Evolutionary conservation across 2,888 invertebrate genomes (phyloP).

Genomic region (Chrysolina oricalcia): DNA sequence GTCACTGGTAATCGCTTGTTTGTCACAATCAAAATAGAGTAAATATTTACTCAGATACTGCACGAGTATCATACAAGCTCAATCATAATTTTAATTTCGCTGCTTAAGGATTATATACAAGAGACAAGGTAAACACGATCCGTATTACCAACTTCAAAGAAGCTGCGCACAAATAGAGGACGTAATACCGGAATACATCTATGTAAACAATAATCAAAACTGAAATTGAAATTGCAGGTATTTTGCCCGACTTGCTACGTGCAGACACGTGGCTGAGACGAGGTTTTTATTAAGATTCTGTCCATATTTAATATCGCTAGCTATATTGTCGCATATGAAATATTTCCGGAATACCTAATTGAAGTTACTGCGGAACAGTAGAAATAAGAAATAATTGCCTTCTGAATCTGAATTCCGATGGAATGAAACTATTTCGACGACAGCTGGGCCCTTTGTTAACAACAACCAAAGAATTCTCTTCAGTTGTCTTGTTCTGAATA

Average conservation of each 20-base stretch:
- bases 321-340: conserved; percentile 19
- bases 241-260: conserved; percentile 52
- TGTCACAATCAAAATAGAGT: conserved; percentile 9
- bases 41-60: conserved; percentile 19
- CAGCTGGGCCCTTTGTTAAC: neutral
- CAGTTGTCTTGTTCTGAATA: too few species aligned
- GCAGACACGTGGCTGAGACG: neutral
- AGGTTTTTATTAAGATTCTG: conserved; percentile 13
- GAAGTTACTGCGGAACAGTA: neutral
- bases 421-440: neutral
- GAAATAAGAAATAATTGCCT: conserved; percentile 2
- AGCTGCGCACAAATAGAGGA: conserved; percentile 64
- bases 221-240: conserved; percentile 67
- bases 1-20: neutral
- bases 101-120: conserved; percentile 48
- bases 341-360: conserved; percentile 7
- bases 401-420: neutral
- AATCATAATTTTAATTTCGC: conserved; percentile 49
- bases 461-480: neutral
- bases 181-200: conserved; percentile 66
- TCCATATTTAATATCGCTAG: conserved; percentile 13
- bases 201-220: conserved; percentile 69
- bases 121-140: conserved; percentile 59
- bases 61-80: conserved; percentile 4
- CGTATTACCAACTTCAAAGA: conserved; percentile 64